A percentile compares a stretch with the other conserved stretches of the same genome.
Evolutionary conservation across 2,113 vertebrate genomes (phyloP).

Genomic region (Triplophysa rosa): DNA sequence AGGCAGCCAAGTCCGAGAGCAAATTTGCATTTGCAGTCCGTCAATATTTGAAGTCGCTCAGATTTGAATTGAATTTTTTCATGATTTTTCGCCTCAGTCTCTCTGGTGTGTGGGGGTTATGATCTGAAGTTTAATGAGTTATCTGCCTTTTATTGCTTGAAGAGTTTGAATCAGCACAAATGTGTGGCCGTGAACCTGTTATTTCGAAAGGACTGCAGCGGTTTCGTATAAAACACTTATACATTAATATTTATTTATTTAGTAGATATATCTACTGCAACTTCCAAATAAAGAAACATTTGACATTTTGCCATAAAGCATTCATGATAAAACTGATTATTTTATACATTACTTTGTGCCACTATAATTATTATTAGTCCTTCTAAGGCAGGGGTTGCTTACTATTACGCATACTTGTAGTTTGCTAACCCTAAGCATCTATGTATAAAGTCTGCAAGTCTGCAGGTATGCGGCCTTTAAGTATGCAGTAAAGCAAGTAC

Average conservation of each 20-base stretch:
- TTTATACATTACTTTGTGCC: too few species aligned
- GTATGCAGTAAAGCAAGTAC: background rate
- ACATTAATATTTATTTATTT: background rate
- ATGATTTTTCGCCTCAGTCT: constrained; percentile 21
- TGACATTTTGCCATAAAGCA: too few species aligned
- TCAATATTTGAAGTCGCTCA: constrained; percentile 66
- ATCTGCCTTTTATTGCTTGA: constrained; percentile 61
- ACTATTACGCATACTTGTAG: background rate
- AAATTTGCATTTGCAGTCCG: constrained; percentile 73
- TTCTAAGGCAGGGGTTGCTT: background rate
- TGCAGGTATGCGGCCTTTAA: background rate
- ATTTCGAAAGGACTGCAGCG: background rate
- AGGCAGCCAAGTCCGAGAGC: constrained; percentile 54
- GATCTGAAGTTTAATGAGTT: constrained; percentile 62
- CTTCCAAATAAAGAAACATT: too few species aligned
- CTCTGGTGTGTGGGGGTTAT: constrained; percentile 54
- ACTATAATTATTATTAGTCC: background rate
- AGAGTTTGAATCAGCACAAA: constrained; percentile 56
- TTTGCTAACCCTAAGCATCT: background rate
- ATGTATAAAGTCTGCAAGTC: too few species aligned
- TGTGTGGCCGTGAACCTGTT: background rate
- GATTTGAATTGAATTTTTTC: constrained; percentile 69
- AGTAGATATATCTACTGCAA: too few species aligned
- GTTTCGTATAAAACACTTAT: background rate
- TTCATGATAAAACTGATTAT: too few species aligned